Evolutionary conservation across 2,797 vertebrate genomes (phyloP).

Genomic region (Acanthurus lineatus): DNA sequence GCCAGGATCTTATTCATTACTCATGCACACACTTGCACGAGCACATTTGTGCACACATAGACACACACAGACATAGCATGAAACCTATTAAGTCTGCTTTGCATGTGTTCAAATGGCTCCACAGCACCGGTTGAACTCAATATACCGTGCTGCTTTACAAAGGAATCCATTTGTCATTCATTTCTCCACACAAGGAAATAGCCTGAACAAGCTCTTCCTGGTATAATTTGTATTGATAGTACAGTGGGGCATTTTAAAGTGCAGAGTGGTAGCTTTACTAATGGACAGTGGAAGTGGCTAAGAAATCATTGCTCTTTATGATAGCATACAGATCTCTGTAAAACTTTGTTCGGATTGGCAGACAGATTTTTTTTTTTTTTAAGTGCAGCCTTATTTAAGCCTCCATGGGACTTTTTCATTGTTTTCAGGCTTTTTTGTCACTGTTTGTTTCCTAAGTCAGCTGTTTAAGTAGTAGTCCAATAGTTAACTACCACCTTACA

Average conservation of each 20-base stretch:
- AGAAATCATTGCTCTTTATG: conserved; percentile 65
- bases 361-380: conserved; percentile 10
- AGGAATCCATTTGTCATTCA: conserved; percentile 71
- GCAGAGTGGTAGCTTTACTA: conserved; percentile 67
- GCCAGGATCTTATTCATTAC: conserved; percentile 82
- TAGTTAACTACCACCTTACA: not conserved
- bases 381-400: conserved; percentile 16
- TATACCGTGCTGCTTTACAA: conserved; percentile 47
- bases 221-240: conserved; percentile 66
- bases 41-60: conserved; percentile 24
- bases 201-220: conserved; percentile 60
- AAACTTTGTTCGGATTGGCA: conserved; percentile 22
- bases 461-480: not conserved
- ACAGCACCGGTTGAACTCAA: conserved; percentile 44
- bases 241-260: conserved; percentile 58
- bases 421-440: not conserved
- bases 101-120: conserved; percentile 64
- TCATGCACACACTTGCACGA: conserved; percentile 46
- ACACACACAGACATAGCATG: conserved; percentile 13
- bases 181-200: conserved; percentile 64
- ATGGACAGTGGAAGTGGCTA: conserved; percentile 72
- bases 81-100: conserved; percentile 61
- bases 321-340: conserved; percentile 38
- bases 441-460: not conserved
- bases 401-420: conserved; percentile 4